These are phyloP conservation scores for Melitaea cinxia DNA, from an alignment of 1,140 invertebrate species.

Conservation along the genomic window DNA sequence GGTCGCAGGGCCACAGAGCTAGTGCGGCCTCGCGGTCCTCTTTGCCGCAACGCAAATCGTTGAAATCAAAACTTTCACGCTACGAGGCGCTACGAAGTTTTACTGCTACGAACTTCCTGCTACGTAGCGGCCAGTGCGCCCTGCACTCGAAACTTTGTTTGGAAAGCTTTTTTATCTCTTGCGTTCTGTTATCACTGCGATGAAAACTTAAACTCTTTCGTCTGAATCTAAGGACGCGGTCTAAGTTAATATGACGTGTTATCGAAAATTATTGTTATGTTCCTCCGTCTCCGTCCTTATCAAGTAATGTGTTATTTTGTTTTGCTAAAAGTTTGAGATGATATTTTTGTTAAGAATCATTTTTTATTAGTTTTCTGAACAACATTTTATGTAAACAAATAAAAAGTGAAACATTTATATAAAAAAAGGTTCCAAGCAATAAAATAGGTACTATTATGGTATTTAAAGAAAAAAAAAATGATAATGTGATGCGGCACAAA, in stretches of 20 bases:
- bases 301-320: constrained; percentile 22
- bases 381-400: neutral
- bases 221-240: constrained; percentile 19
- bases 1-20: constrained; percentile 63
- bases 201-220: constrained; percentile 51
- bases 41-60: constrained; percentile 78
- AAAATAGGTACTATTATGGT: neutral
- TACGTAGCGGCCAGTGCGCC: constrained; percentile 69
- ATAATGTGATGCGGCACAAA: neutral
- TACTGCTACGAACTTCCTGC: constrained; percentile 80
- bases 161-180: constrained; percentile 78
- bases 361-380: neutral
- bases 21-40: constrained; percentile 74
- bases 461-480: neutral
- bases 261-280: constrained; percentile 21
- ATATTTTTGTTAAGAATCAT: constrained; percentile 14
- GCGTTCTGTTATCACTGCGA: constrained; percentile 71
- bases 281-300: constrained; percentile 8
- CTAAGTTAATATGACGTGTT: constrained; percentile 6
- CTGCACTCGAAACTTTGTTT: constrained; percentile 78
- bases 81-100: constrained; percentile 80
- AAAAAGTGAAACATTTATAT: neutral
- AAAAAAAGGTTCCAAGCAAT: neutral
- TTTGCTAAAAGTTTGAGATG: too few relatives aligned
- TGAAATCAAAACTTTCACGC: constrained; percentile 82